These are phyloP conservation scores for Diglossa brunneiventris DNA, from an alignment of 2,113 vertebrate genomes.

Conservation along the genomic window DNA sequence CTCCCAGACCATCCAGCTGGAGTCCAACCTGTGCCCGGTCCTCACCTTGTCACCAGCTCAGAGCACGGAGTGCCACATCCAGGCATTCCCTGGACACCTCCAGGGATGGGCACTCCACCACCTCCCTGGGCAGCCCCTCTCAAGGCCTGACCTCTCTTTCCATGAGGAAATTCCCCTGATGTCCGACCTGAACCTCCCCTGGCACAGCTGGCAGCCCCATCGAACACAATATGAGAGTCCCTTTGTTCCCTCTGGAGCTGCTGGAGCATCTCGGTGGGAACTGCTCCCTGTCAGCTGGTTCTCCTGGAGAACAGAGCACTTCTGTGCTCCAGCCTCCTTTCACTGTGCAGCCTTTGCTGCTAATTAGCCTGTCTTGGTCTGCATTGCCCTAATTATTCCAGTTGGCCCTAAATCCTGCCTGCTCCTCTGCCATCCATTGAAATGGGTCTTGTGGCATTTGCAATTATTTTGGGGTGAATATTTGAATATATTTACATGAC, in stretches of 20 bases:
- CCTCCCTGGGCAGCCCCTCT: not conserved
- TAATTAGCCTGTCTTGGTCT: conserved; percentile 20
- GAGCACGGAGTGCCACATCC: not conserved
- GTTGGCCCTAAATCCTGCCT: not conserved
- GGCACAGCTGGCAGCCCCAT: not conserved
- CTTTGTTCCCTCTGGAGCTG: not conserved
- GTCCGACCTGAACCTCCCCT: rapidly evolving
- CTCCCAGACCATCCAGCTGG: not conserved
- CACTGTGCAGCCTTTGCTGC: not conserved
- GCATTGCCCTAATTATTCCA: not conserved
- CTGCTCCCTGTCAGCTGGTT: not conserved
- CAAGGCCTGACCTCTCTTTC: not conserved
- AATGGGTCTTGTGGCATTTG: not conserved
- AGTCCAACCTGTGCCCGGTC: rapidly evolving
- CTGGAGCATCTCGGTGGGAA: conserved; percentile 2
- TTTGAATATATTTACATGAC: conserved; percentile 18
- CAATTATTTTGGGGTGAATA: not conserved
- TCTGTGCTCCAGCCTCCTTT: not conserved
- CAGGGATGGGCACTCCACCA: not conserved
- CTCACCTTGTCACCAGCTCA: not conserved
- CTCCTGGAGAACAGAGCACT: conserved; percentile 17
- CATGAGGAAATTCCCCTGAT: not conserved
- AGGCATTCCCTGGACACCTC: rapidly evolving
- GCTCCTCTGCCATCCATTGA: not conserved
- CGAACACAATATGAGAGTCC: not conserved